Evolutionary conservation across 2,113 vertebrate species (phyloP).

Genomic region (Gambusia affinis): DNA sequence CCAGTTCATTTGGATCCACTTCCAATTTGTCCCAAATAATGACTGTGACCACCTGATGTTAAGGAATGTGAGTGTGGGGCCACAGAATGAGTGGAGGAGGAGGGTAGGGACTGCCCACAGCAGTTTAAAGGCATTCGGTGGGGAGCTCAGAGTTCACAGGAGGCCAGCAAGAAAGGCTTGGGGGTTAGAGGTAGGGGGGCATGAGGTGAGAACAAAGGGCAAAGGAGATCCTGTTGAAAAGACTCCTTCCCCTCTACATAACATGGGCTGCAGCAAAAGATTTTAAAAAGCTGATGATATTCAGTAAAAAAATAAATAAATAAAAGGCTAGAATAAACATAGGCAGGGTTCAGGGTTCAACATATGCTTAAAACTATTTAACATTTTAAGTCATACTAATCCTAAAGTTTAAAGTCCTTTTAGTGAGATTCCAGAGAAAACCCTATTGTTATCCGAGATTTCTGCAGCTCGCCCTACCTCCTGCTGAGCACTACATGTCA

Average conservation of each 20-base stretch:
- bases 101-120: background rate
- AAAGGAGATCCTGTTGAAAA: constrained; percentile 36
- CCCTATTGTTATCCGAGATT: background rate
- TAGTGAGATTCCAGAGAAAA: background rate
- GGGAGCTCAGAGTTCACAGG: constrained; percentile 15
- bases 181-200: background rate
- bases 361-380: background rate
- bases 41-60: constrained; percentile 32
- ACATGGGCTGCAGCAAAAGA: background rate
- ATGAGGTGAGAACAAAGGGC: constrained; percentile 36
- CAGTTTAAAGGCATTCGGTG: constrained; percentile 15
- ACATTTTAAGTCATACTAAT: background rate
- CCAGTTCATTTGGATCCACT: background rate
- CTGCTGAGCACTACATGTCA: too few relatives aligned
- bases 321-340: background rate
- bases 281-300: background rate
- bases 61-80: constrained; percentile 24
- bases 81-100: constrained; percentile 1
- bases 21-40: constrained; percentile 23
- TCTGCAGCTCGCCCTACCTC: background rate
- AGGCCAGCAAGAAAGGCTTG: background rate
- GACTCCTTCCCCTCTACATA: constrained; percentile 1
- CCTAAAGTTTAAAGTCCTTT: background rate
- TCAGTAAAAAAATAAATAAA: background rate
- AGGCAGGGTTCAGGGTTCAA: background rate